Conservation (phyloP, 2,113 vertebrate genomes). For the Oreochromis aureus region DNA sequence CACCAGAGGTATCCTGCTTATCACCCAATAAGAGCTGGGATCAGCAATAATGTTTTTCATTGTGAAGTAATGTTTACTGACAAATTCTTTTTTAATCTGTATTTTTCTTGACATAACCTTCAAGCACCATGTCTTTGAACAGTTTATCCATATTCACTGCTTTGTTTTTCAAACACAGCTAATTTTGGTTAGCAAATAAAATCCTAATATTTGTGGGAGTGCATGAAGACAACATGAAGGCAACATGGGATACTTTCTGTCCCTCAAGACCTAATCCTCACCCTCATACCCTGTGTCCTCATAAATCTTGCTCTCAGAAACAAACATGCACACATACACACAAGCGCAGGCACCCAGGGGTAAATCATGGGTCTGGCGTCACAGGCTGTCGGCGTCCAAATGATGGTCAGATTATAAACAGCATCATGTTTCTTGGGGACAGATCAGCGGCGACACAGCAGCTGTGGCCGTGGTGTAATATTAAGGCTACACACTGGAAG, state of each 20-base stretch:
- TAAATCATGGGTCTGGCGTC: slow-evolving; percentile 68
- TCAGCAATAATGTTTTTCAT: not conserved
- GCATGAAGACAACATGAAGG: not conserved
- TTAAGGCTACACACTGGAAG: slow-evolving; percentile 47
- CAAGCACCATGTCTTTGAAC: not conserved
- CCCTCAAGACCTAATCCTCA: slow-evolving; percentile 34
- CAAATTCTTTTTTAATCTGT: not conserved
- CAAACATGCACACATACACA: not conserved
- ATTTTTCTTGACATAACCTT: not conserved
- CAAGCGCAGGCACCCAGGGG: not conserved
- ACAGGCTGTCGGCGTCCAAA: slow-evolving; percentile 57
- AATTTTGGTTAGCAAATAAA: not conserved
- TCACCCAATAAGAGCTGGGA: not conserved
- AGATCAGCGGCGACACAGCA: slow-evolving; percentile 65
- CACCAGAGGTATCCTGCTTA: not conserved
- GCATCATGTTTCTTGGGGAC: slow-evolving; percentile 52
- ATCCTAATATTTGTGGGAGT: not conserved
- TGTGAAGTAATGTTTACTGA: not conserved
- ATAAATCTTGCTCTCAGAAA: slow-evolving; percentile 55
- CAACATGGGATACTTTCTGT: slow-evolving; percentile 12
- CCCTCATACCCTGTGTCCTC: slow-evolving; percentile 22
- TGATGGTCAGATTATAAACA: slow-evolving; percentile 55
- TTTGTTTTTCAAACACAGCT: not conserved
- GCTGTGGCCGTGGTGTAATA: slow-evolving; percentile 51
- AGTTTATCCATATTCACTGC: not conserved